These are phyloP conservation scores for Esox niger DNA, from an alignment of 2,113 vertebrate genomes.

Conservation along the genomic window DNA sequence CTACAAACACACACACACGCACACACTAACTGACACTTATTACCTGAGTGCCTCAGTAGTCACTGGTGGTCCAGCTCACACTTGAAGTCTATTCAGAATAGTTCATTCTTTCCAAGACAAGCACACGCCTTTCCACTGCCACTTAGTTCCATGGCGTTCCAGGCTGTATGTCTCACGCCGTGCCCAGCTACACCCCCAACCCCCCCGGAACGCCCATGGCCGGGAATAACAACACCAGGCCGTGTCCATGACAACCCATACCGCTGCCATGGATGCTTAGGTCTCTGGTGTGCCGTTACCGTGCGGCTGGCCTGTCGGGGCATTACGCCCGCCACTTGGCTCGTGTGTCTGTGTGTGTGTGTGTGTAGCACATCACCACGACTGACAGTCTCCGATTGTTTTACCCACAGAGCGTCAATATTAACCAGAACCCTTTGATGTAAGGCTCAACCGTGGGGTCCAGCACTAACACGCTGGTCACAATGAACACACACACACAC, in stretches of 20 bases:
- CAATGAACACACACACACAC: slow-evolving; percentile 36
- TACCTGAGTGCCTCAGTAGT: too few relatives aligned
- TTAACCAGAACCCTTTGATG: slow-evolving; percentile 29
- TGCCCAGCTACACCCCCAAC: neutral
- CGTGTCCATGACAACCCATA: slow-evolving; percentile 32
- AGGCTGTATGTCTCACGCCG: neutral
- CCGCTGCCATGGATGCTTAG: slow-evolving; percentile 31
- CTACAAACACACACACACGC: too few relatives aligned
- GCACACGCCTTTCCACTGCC: neutral
- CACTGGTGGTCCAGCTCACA: too few relatives aligned
- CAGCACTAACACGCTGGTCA: slow-evolving; percentile 48
- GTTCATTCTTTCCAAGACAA: too few relatives aligned
- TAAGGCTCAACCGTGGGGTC: slow-evolving; percentile 26
- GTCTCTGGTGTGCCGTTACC: slow-evolving; percentile 26
- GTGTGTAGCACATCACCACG: slow-evolving; percentile 26
- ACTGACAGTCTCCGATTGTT: slow-evolving; percentile 23
- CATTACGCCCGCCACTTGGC: neutral
- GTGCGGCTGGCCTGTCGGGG: slow-evolving; percentile 27
- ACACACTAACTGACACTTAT: too few relatives aligned
- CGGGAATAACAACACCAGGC: slow-evolving; percentile 21
- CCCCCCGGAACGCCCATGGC: slow-evolving; percentile 10
- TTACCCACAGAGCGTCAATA: slow-evolving; percentile 4
- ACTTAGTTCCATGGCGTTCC: neutral
- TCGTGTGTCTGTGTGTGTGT: slow-evolving; percentile 5
- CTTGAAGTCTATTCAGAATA: too few relatives aligned